Conservation (phyloP, 2,113 vertebrate species). For the Tachuris rubrigastra region DNA sequence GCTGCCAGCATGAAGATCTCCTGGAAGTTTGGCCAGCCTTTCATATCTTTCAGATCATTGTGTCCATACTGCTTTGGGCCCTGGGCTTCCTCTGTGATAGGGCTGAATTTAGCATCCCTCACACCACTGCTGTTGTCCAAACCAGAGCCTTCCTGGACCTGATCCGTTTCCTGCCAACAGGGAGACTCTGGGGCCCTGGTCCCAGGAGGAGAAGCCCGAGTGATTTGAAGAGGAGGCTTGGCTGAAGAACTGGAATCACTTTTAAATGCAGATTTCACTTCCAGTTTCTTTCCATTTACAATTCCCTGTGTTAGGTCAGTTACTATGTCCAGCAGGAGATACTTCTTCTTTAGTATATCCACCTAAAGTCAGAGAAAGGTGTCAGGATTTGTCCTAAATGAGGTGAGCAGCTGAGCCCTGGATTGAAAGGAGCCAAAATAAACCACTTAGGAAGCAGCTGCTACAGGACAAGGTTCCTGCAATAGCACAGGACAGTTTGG, state of each 20-base stretch:
- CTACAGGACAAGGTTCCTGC: background rate
- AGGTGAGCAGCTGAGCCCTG: background rate
- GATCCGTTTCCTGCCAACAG: background rate
- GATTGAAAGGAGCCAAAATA: background rate
- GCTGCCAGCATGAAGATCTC: conserved; percentile 97
- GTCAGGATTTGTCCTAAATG: background rate
- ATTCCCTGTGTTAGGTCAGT: conserved; percentile 83
- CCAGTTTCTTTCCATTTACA: conserved; percentile 79
- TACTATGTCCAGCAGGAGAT: conserved; percentile 79
- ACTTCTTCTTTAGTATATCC: conserved; percentile 85
- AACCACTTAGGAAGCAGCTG: background rate
- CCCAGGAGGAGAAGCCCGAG: background rate
- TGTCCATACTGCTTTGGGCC: background rate
- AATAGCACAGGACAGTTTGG: background rate
- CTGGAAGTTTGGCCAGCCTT: conserved; percentile 88
- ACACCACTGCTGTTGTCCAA: background rate
- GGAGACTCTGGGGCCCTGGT: background rate
- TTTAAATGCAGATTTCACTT: conserved; percentile 24
- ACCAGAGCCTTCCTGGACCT: background rate
- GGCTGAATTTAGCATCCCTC: background rate
- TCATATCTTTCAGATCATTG: conserved; percentile 42
- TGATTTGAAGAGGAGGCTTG: background rate
- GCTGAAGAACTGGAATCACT: background rate
- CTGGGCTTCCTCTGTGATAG: background rate
- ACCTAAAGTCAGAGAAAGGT: conserved; percentile 71